phyloP scores from a whole-genome alignment of 2,113 vertebrate species.

The Caracal caracal region DNA sequence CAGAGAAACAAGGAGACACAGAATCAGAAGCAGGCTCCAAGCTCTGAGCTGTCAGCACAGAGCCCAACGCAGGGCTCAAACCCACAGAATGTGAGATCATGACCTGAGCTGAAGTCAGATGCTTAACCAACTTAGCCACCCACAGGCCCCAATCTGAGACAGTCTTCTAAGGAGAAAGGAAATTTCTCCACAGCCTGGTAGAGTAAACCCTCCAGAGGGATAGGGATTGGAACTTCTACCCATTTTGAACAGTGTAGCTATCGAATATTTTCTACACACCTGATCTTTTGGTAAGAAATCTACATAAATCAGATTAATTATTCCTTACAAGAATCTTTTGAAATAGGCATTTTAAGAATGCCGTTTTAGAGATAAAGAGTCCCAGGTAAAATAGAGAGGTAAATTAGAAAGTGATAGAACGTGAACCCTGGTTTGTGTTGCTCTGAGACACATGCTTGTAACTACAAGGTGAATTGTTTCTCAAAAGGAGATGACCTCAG shows the following conservation, averaged over 20 bases:
- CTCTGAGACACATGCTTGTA: background rate
- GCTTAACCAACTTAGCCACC: too few species aligned
- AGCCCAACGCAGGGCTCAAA: too few species aligned
- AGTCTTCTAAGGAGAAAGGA: background rate
- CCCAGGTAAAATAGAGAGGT: background rate
- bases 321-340: slow-evolving; percentile 11
- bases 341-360: background rate
- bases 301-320: background rate
- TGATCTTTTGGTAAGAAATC: background rate
- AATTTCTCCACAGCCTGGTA: background rate
- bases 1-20: too few species aligned
- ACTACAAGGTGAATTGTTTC: background rate
- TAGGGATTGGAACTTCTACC: background rate
- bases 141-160: background rate
- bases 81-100: too few species aligned
- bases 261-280: background rate
- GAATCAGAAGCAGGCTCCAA: too few species aligned
- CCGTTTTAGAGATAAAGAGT: background rate
- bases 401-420: background rate
- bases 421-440: background rate
- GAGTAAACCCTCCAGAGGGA: background rate
- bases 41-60: too few species aligned
- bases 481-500: background rate
- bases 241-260: background rate
- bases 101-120: too few species aligned